Percentiles rank a stretch among this genome's conserved stretches.
phyloP scores from a whole-genome alignment of 2,888 invertebrate species.

The Ophion ellenae region DNA sequence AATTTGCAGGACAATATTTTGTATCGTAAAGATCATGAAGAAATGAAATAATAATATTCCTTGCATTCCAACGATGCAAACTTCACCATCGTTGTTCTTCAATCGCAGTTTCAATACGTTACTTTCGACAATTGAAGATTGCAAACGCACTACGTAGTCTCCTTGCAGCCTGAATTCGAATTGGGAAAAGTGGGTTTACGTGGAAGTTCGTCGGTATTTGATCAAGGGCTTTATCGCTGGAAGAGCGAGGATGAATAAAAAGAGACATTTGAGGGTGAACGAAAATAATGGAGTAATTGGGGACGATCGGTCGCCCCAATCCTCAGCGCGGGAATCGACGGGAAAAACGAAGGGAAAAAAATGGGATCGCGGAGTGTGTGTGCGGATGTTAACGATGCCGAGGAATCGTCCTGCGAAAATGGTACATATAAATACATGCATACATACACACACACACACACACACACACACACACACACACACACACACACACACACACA shows the following conservation, averaged over 20 bases:
- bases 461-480: too few species aligned
- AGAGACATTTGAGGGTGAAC: constrained; percentile 28
- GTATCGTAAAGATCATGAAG: too few species aligned
- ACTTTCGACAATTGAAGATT: not conserved
- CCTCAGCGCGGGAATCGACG: constrained; percentile 50
- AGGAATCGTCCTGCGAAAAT: constrained; percentile 50
- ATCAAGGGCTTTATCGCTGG: not conserved
- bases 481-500: too few species aligned
- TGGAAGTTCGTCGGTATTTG: not conserved
- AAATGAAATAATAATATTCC: too few species aligned
- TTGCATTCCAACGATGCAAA: too few species aligned
- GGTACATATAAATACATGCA: not conserved
- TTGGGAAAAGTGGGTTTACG: not conserved
- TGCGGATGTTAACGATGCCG: constrained; percentile 53
- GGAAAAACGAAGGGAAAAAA: not conserved
- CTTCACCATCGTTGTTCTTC: too few species aligned
- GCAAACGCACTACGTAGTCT: not conserved
- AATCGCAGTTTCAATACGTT: too few species aligned
- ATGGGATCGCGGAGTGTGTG: constrained; percentile 26
- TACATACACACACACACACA: too few species aligned
- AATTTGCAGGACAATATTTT: too few species aligned
- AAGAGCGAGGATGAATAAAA: constrained; percentile 4
- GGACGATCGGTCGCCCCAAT: constrained; percentile 35
- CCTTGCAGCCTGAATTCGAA: not conserved
- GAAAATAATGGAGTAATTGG: constrained; percentile 58